These are phyloP conservation scores for Ptychobarbus kaznakovi DNA, from an alignment of 2,797 vertebrate species.

Conservation along the genomic window DNA sequence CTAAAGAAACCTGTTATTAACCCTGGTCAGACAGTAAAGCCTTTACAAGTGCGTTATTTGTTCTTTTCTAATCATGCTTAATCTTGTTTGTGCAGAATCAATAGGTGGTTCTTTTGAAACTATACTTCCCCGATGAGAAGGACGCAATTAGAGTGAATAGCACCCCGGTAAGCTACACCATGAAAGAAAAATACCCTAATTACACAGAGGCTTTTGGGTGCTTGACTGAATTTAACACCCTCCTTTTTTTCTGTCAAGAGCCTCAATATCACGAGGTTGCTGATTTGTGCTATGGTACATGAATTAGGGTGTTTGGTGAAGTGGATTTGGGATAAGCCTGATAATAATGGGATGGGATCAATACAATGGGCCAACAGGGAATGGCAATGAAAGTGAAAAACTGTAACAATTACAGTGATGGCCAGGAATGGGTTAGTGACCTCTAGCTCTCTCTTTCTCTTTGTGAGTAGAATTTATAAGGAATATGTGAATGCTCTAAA, in stretches of 20 bases:
- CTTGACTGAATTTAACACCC: constrained; percentile 53
- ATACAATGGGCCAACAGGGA: constrained; percentile 75
- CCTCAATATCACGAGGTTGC: constrained; percentile 22
- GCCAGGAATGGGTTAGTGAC: constrained; percentile 75
- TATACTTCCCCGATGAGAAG: constrained; percentile 68
- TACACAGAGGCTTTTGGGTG: constrained; percentile 65
- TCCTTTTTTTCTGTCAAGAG: constrained; percentile 35
- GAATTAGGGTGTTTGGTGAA: constrained; percentile 53
- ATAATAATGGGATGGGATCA: constrained; percentile 82
- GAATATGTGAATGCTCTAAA: not conserved
- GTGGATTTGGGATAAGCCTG: constrained; percentile 76
- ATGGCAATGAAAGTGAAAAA: constrained; percentile 75
- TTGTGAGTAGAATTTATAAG: constrained; percentile 2
- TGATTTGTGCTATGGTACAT: constrained; percentile 41
- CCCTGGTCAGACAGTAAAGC: constrained; percentile 61
- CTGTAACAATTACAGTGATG: constrained; percentile 77
- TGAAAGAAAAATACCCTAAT: constrained; percentile 58
- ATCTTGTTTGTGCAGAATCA: constrained; percentile 77
- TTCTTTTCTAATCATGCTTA: constrained; percentile 77
- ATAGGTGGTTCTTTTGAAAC: constrained; percentile 68
- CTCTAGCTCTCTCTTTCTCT: constrained; percentile 68
- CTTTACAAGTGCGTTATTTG: constrained; percentile 65
- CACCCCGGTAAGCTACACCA: constrained; percentile 48
- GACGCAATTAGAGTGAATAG: constrained; percentile 65
- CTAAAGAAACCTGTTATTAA: constrained; percentile 60